Evolutionary conservation across 1,140 invertebrate genomes (phyloP).

Genomic region (Whitmania pigra): DNA sequence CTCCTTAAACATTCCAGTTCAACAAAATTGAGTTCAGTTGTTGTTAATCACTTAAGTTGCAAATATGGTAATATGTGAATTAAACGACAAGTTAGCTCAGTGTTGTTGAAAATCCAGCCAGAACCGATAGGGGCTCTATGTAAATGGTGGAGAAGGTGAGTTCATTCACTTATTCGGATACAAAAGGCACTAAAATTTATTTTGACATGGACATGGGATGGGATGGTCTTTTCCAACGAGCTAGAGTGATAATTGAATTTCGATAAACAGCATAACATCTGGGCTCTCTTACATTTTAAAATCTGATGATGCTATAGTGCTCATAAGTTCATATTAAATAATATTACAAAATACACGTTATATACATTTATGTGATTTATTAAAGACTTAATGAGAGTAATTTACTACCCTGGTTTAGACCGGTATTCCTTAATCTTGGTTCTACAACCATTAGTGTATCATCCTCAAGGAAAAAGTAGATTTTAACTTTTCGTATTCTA

Average conservation of each 20-base stretch:
- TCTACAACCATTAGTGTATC: constrained; percentile 44
- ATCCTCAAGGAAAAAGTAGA: constrained; percentile 44
- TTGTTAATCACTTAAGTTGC: too few species aligned
- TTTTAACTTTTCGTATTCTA: constrained; percentile 39
- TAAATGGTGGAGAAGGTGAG: too few species aligned
- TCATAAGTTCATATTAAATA: background rate
- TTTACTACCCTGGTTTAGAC: constrained; percentile 39
- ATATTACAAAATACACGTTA: background rate
- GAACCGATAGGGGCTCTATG: too few species aligned
- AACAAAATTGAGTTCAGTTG: background rate
- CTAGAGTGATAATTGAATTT: too few species aligned
- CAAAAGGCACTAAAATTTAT: too few species aligned
- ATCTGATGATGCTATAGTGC: background rate
- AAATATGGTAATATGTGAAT: too few species aligned
- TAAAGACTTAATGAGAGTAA: background rate
- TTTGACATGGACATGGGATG: too few species aligned
- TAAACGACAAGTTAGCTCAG: too few species aligned
- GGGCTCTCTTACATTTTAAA: background rate
- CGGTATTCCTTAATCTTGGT: constrained; percentile 40
- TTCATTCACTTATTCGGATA: too few species aligned
- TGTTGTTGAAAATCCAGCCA: too few species aligned
- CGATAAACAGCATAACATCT: background rate
- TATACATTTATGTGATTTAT: background rate
- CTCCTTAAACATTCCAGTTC: constrained; percentile 45
- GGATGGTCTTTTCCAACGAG: too few species aligned